These are phyloP conservation scores for Trissoscelio sp. DNA, from an alignment of 2,888 invertebrate genomes.

Conservation along the genomic window DNA sequence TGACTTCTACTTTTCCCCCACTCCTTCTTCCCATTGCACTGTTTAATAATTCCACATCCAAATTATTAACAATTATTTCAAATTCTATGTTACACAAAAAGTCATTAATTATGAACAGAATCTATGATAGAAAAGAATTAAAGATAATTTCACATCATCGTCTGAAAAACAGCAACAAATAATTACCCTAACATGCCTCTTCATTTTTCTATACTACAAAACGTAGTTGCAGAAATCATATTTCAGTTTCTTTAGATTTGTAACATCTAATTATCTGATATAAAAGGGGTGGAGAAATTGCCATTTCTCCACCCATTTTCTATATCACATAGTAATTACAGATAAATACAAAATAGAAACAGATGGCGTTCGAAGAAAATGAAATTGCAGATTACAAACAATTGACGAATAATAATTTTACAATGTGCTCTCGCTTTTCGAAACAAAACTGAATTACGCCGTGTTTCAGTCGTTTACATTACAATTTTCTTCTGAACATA, in stretches of 20 bases:
- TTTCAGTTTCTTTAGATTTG: neutral
- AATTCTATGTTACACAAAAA: too few relatives aligned
- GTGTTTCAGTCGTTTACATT: too few relatives aligned
- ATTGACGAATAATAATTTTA: neutral
- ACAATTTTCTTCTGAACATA: neutral
- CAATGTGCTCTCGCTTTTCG: neutral
- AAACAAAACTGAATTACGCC: neutral
- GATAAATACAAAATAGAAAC: neutral
- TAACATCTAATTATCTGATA: slow-evolving; percentile 3
- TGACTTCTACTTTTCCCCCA: too few relatives aligned
- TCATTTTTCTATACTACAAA: neutral
- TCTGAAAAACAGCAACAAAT: neutral
- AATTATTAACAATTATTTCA: too few relatives aligned
- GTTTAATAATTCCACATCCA: too few relatives aligned
- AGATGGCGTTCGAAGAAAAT: neutral
- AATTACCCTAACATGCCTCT: neutral
- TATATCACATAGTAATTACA: neutral
- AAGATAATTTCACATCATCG: too few relatives aligned
- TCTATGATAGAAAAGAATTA: too few relatives aligned
- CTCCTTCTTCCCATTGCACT: too few relatives aligned
- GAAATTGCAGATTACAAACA: neutral
- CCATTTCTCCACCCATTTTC: neutral
- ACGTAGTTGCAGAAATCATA: neutral
- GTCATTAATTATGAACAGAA: too few relatives aligned
- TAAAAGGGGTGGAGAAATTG: neutral